Percentiles rank a stretch among this genome's conserved stretches.
phyloP scores from a whole-genome alignment of 2,113 vertebrate species.

The Malurus melanocephalus region DNA sequence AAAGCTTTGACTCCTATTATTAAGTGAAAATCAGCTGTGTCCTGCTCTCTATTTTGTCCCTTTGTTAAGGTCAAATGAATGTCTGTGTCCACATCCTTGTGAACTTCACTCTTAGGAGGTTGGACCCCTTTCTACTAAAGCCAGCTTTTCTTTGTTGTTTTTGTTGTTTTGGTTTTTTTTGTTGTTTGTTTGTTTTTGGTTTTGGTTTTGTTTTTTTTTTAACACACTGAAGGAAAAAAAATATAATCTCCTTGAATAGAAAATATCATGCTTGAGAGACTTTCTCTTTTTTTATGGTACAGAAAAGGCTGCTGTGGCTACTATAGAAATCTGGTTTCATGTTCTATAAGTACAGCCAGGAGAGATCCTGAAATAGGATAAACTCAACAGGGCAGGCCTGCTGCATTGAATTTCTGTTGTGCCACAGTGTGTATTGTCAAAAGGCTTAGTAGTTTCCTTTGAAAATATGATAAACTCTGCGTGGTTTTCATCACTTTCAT shows the following conservation, averaged over 20 bases:
- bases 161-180: too few relatives aligned
- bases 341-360: neutral
- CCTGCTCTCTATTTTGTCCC: neutral
- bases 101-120: neutral
- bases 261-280: neutral
- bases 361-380: neutral
- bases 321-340: neutral
- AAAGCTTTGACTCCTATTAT: neutral
- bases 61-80: neutral
- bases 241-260: neutral
- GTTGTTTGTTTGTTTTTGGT: too few relatives aligned
- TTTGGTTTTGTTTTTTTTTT: neutral
- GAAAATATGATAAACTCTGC: neutral
- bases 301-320: neutral
- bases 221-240: neutral
- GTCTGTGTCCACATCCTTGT: neutral
- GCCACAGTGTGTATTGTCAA: neutral
- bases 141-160: neutral
- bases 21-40: neutral
- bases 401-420: neutral
- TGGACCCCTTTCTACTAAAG: neutral
- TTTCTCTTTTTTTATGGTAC: neutral
- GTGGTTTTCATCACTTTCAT: neutral
- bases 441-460: neutral
- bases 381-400: neutral